Conservation (phyloP, 2,113 vertebrate genomes). For the Pelmatolapia mariae region DNA sequence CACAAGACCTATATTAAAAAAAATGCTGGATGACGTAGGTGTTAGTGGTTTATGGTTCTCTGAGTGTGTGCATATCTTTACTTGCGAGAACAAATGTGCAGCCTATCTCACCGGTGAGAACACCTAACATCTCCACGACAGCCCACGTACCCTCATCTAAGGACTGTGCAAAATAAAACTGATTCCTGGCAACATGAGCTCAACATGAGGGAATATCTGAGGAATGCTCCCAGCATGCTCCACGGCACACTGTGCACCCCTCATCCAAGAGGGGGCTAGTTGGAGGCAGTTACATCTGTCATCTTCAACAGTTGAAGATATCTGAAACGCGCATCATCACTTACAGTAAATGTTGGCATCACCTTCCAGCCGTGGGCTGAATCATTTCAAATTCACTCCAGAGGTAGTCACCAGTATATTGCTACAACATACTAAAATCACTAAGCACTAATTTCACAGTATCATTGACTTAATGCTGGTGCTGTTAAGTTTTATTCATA, state of each 20-base stretch:
- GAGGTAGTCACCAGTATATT: not conserved
- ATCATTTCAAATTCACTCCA: not conserved
- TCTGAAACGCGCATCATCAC: not conserved
- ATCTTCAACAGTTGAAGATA: not conserved
- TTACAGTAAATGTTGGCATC: not conserved
- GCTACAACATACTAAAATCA: not conserved
- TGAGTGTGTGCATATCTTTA: not conserved
- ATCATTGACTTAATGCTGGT: not conserved
- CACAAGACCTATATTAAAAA: not conserved
- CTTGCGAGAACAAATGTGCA: not conserved
- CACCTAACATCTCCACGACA: not conserved
- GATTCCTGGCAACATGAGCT: slow-evolving; percentile 4
- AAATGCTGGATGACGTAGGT: slow-evolving; percentile 32
- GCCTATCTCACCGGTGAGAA: not conserved
- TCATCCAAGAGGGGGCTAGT: not conserved
- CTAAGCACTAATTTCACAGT: not conserved
- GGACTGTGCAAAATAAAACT: slow-evolving; percentile 9
- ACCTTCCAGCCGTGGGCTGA: not conserved
- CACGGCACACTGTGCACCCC: not conserved
- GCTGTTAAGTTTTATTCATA: not conserved
- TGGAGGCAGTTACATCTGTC: not conserved
- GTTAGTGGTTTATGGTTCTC: slow-evolving; percentile 24
- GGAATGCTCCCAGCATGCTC: slow-evolving; percentile 25
- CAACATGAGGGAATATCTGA: slow-evolving; percentile 38
- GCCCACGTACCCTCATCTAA: not conserved